A percentile compares a stretch with the other conserved stretches of the same genome.
These are phyloP conservation scores for Pseudomyrmex sp. DNA, from an alignment of 1,140 invertebrate species.

Conservation along the genomic window DNA sequence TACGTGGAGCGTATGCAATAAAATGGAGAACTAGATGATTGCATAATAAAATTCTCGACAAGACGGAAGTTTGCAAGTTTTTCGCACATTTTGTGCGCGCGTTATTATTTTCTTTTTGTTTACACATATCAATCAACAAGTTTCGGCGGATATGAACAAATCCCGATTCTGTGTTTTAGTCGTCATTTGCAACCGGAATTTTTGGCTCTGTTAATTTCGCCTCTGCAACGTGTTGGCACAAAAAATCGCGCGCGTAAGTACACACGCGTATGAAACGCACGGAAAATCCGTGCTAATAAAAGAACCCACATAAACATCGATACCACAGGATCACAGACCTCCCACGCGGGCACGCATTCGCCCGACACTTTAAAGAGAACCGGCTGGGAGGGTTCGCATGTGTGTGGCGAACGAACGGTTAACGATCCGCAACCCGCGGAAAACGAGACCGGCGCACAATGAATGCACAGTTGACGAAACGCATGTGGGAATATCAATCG, in stretches of 20 bases:
- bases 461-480: conserved; percentile 5
- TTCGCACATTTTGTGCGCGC: no score
- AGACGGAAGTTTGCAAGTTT: no score
- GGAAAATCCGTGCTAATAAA: conserved; percentile 74
- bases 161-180: background rate
- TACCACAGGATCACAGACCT: conserved; percentile 63
- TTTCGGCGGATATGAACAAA: background rate
- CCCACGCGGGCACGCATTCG: conserved; percentile 62
- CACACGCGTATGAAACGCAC: conserved; percentile 17
- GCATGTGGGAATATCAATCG: background rate
- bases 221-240: background rate
- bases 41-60: background rate
- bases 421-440: conserved; percentile 14
- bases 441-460: background rate
- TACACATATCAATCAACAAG: background rate
- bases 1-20: background rate
- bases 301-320: conserved; percentile 58
- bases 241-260: background rate
- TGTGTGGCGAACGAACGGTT: conserved; percentile 16
- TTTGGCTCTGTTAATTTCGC: background rate
- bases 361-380: conserved; percentile 47
- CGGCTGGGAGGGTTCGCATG: conserved; percentile 6
- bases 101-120: background rate
- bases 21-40: background rate
- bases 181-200: background rate